These are phyloP conservation scores for Brevimyrus niger DNA, from an alignment of 2,113 vertebrate genomes.

Conservation along the genomic window DNA sequence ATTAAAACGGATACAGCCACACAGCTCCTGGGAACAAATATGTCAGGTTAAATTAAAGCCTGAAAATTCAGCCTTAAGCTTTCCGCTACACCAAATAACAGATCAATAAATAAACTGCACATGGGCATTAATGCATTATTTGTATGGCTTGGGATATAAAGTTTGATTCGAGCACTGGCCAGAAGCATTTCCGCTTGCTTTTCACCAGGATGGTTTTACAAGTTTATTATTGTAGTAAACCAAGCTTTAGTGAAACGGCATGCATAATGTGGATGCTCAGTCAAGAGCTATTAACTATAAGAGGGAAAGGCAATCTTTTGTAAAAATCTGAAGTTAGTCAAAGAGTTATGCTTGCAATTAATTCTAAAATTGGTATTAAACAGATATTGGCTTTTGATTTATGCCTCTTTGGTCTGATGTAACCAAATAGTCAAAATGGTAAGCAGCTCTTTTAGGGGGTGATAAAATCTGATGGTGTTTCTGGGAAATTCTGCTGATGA, in stretches of 20 bases:
- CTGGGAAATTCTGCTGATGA: neutral
- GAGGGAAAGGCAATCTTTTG: neutral
- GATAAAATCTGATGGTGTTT: neutral
- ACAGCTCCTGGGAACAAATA: neutral
- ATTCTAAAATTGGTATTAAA: neutral
- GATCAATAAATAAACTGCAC: slow-evolving; percentile 1
- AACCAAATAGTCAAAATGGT: neutral
- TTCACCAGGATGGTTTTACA: neutral
- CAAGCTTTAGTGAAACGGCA: neutral
- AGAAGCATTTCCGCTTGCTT: neutral
- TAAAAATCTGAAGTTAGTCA: neutral
- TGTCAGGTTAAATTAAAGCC: neutral
- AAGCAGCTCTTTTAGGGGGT: neutral
- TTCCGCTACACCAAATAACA: neutral
- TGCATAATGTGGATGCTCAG: neutral
- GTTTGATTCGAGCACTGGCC: neutral
- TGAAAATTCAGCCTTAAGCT: neutral
- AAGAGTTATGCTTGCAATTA: neutral
- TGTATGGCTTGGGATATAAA: neutral
- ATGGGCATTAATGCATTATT: neutral
- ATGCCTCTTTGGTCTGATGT: neutral
- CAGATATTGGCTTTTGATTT: neutral
- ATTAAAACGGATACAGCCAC: neutral
- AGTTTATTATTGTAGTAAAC: neutral
- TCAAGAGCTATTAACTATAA: neutral